phyloP scores from a whole-genome alignment of 2,797 vertebrate genomes.

The Crypturellus tataupa region DNA sequence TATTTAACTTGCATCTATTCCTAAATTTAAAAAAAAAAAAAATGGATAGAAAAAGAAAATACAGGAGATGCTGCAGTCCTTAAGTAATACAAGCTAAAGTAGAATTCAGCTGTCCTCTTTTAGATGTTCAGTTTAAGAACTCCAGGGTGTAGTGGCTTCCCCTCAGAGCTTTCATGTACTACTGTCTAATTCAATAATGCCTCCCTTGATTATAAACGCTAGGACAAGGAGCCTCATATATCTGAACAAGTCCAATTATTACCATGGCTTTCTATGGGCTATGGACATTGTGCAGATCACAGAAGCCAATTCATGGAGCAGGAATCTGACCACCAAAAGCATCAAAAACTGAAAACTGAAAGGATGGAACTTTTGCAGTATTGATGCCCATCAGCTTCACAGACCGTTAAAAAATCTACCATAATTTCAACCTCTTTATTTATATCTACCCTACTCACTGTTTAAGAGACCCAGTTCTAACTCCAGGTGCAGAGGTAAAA shows the following conservation, averaged over 20 bases:
- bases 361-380: not conserved
- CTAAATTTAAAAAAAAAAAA: not conserved
- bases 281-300: not conserved
- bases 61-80: not conserved
- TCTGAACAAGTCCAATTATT: not conserved
- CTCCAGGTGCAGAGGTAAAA: not conserved
- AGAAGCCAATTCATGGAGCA: not conserved
- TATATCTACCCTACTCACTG: not conserved
- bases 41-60: conserved; percentile 4
- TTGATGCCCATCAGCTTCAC: not conserved
- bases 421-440: not conserved
- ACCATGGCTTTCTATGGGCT: not conserved
- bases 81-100: not conserved
- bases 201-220: conserved; percentile 1
- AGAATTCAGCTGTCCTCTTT: not conserved
- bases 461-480: not conserved
- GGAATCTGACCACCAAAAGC: not conserved
- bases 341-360: not conserved
- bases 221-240: not conserved
- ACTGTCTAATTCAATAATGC: not conserved
- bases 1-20: not conserved
- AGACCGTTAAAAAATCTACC: not conserved
- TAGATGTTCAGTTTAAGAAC: not conserved
- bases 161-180: conserved; percentile 13
- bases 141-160: not conserved